Conservation (phyloP, 1,140 invertebrate genomes). For the Drosophila elegans region DNA sequence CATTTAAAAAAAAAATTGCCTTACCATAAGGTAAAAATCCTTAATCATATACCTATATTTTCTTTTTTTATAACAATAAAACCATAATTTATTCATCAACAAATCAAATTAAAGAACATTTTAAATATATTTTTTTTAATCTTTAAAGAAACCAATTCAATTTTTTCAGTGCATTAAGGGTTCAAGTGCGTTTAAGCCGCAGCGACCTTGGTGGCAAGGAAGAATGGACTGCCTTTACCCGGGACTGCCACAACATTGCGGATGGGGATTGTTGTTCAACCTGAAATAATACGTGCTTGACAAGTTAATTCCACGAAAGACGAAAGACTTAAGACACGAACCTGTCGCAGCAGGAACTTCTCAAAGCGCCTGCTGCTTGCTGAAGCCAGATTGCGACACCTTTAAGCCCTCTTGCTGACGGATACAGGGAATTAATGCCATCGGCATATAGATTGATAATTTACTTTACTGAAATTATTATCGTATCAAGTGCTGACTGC, state of each 20-base stretch:
- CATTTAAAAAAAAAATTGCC: background rate
- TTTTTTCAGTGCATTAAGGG: slow-evolving; percentile 20
- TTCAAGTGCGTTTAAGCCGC: slow-evolving; percentile 67
- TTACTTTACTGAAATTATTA: slow-evolving; percentile 45
- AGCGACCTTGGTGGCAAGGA: slow-evolving; percentile 73
- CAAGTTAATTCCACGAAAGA: slow-evolving; percentile 53
- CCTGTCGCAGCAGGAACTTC: slow-evolving; percentile 70
- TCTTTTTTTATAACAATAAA: no score
- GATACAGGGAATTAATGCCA: slow-evolving; percentile 41
- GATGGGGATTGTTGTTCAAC: slow-evolving; percentile 40
- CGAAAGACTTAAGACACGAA: slow-evolving; percentile 64
- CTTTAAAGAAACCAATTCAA: no score
- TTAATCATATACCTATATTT: no score
- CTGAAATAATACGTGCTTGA: slow-evolving; percentile 71
- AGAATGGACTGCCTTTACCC: slow-evolving; percentile 7
- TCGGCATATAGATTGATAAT: slow-evolving; percentile 79
- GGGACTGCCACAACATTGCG: slow-evolving; percentile 45
- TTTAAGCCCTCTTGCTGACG: slow-evolving; percentile 48
- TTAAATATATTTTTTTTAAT: no score
- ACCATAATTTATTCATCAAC: no score
- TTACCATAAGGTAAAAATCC: no score
- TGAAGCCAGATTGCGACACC: slow-evolving; percentile 52
- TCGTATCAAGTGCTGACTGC: slow-evolving; percentile 53
- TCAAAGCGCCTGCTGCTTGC: slow-evolving; percentile 24
- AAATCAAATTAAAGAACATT: no score